Conservation (phyloP, 37 sponge, comb jelly and placozoan species). For the Sycon ciliatum region DNA sequence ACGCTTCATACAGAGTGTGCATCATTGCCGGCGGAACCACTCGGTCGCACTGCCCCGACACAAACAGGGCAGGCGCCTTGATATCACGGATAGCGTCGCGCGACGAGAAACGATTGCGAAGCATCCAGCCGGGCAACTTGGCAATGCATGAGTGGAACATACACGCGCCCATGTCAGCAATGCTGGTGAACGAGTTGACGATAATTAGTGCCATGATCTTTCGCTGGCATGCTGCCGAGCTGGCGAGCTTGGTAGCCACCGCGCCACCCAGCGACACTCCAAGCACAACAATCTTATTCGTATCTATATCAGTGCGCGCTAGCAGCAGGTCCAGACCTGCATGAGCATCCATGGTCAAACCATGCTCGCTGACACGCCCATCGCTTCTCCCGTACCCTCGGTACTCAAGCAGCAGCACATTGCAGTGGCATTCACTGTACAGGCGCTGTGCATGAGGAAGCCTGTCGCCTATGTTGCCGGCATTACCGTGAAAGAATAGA, state of each 20-base stretch:
- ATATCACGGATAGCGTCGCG: conserved; percentile 70
- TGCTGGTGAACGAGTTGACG: conserved; percentile 95
- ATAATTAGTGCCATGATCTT: conserved; percentile 77
- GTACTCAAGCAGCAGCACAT: conserved; percentile 88
- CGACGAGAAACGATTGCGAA: too few species aligned
- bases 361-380: conserved; percentile 76
- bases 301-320: conserved; percentile 71
- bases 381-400: conserved; percentile 96
- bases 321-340: conserved; percentile 82
- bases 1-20: too few species aligned
- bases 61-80: conserved; percentile 63
- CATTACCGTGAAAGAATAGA: conserved; percentile 91
- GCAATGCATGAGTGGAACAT: too few species aligned
- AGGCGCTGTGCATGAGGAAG: conserved; percentile 87
- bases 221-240: conserved; percentile 43
- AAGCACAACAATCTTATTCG: conserved; percentile 76
- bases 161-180: conserved; percentile 79
- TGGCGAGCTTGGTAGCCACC: conserved; percentile 82
- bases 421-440: conserved; percentile 77
- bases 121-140: too few species aligned
- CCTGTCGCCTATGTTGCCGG: conserved; percentile 94
- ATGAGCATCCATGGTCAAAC: conserved; percentile 77
- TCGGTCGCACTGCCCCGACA: conserved; percentile 83
- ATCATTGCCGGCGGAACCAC: conserved; percentile 90
- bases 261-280: conserved; percentile 89